Percentiles rank a stretch among this genome's conserved stretches.
Evolutionary conservation across 1,140 invertebrate species (phyloP).

Genomic region (Eriocheir sinensis): DNA sequence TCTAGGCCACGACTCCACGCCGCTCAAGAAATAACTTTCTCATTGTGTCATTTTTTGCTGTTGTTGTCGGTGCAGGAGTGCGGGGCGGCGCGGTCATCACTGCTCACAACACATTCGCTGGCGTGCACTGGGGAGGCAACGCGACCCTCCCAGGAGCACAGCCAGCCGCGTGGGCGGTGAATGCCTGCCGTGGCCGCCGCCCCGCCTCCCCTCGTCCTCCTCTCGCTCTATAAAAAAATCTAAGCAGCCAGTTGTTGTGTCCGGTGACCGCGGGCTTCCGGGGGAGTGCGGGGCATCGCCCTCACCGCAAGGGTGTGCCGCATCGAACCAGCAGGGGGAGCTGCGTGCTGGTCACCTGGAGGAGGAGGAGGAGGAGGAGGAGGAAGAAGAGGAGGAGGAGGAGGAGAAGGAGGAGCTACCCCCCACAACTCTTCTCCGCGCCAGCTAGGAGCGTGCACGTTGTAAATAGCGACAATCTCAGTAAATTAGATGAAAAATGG

Average conservation of each 20-base stretch:
- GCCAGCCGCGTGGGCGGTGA: no score
- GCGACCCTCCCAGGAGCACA: no score
- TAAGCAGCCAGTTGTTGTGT: background rate
- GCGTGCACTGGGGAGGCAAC: no score
- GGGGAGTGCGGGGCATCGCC: background rate
- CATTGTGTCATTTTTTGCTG: no score
- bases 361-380: background rate
- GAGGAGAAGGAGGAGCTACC: background rate
- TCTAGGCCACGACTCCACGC: no score
- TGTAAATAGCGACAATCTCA: slow-evolving; percentile 4
- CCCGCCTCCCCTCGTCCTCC: background rate
- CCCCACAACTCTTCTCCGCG: background rate
- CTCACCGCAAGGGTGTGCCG: background rate
- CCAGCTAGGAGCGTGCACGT: background rate
- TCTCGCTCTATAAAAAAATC: background rate
- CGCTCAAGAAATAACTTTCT: no score
- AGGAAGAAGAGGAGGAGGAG: background rate
- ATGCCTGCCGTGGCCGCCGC: background rate
- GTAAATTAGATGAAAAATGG: slow-evolving; percentile 34
- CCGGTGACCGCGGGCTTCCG: background rate
- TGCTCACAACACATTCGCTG: no score
- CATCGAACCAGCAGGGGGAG: background rate
- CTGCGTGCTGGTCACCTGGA: background rate
- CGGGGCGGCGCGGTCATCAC: no score
- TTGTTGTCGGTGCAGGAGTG: no score